These are phyloP conservation scores for Sarcophaga subvicina DNA, from an alignment of 2,888 invertebrate genomes.

Conservation along the genomic window DNA sequence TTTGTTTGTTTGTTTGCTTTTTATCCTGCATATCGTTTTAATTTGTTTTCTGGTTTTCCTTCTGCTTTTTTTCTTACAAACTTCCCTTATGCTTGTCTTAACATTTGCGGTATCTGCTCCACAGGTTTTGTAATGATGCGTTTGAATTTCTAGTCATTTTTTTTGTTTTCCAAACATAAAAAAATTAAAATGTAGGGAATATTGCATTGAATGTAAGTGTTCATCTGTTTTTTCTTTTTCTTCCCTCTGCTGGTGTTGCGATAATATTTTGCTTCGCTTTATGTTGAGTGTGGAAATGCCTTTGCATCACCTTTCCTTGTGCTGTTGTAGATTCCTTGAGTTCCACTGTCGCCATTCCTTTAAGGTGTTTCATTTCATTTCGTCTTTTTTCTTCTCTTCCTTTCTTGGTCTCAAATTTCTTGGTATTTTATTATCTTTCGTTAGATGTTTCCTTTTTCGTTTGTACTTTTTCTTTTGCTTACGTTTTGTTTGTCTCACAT, in stretches of 20 bases:
- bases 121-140: constrained; percentile 45
- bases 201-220: background rate
- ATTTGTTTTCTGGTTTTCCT: constrained; percentile 49
- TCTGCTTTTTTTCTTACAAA: background rate
- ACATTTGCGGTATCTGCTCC: background rate
- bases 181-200: no score
- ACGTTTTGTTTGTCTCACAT: background rate
- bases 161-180: no score
- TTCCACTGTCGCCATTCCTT: constrained; percentile 56
- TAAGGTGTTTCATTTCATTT: constrained; percentile 40
- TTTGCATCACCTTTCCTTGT: constrained; percentile 54
- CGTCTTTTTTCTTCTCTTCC: background rate
- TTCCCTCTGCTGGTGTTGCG: background rate
- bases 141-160: background rate
- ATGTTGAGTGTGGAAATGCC: constrained; percentile 28
- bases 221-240: constrained; percentile 9
- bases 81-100: background rate
- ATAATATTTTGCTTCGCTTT: background rate
- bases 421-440: constrained; percentile 52
- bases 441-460: constrained; percentile 14
- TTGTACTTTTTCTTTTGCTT: background rate
- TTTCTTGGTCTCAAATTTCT: constrained; percentile 15
- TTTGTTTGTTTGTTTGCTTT: constrained; percentile 18
- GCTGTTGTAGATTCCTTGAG: constrained; percentile 60
- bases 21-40: constrained; percentile 41